A percentile compares a stretch with the other conserved stretches of the same genome.
Conservation (phyloP, 2,888 invertebrate species). For the Griposia aprilina region DNA sequence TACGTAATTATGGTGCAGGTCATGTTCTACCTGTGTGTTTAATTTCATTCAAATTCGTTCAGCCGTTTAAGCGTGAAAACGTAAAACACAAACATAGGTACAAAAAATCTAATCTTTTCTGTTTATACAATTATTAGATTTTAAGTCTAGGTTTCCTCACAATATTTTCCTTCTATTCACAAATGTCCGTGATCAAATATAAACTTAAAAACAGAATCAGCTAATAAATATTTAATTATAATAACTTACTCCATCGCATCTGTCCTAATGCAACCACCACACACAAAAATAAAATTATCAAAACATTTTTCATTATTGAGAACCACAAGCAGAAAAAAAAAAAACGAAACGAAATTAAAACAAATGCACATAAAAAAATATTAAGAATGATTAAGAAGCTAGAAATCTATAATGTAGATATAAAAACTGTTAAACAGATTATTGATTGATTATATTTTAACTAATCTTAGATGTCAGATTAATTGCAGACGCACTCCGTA, state of each 20-base stretch:
- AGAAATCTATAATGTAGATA: neutral
- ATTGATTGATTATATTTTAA: conserved; percentile 2
- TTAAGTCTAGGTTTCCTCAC: neutral
- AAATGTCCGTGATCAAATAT: neutral
- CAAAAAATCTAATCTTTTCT: no score
- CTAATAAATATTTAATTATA: neutral
- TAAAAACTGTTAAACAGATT: conserved; percentile 9
- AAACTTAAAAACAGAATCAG: neutral
- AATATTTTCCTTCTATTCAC: neutral
- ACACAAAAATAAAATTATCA: conserved; percentile 28
- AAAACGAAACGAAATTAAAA: neutral
- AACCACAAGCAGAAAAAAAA: neutral
- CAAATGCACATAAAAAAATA: neutral
- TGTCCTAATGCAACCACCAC: conserved; percentile 23
- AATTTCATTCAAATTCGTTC: no score
- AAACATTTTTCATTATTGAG: conserved; percentile 21
- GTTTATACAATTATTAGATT: no score
- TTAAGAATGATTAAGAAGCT: neutral
- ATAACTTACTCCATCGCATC: conserved; percentile 44
- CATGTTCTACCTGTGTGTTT: no score
- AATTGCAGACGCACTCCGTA: neutral
- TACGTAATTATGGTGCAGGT: no score
- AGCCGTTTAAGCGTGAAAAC: no score
- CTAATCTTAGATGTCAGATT: conserved; percentile 21
- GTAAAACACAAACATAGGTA: no score